Evolutionary conservation across 2,888 invertebrate genomes (phyloP), one percentile per base, ranked within the genome.

Genomic region (Chloroclystis v-ata): DNA sequence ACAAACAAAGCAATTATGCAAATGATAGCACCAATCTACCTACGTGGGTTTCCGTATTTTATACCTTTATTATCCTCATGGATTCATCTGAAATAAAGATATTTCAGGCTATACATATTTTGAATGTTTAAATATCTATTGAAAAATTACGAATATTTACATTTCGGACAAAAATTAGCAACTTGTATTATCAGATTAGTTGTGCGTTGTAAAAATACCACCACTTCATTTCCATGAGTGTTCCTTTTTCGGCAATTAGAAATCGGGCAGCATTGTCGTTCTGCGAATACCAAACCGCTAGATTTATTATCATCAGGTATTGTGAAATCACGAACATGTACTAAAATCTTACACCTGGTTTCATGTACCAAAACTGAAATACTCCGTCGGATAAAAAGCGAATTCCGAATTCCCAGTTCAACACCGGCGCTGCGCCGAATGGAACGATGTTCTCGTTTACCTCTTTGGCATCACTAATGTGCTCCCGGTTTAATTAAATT

Each of bases 401-500:
- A n/a, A n/a, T n/a, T n/a, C n/a, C n/a, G n/a, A 62, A 62, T 60
- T 69, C 59, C 57, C 43, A 29, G 43, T 56, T 56, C 63, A 16
- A 66, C 54, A 48, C 48, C 51, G 56, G 57, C 54, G 10, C n/a
- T 2, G 35, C 4, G n/a, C n/a, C n/a, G 20, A 54, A 62, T 49
- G 60, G 61, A 71, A 62, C 56, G 57, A 60, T 68, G 57, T 68
- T 73, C 61, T 57, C 65, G 63, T 75, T 75, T 71, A 70, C 74
- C 63, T 72, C 64, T 65, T 65, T 51, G 61, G 69, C 66, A 69
- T 75, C 65, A 64, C 60, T 70, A 75, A 80, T 72, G 72, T 68
- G 60, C 68, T 70, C 72, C 77, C 66, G 63, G 56, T 76, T 77
- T 82, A 82, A 83, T 84, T 79, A 75, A 81, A 82, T 82, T 80